A percentile compares a stretch with the other conserved stretches of the same genome.
Conservation (phyloP, 2,113 vertebrate genomes). For the Chelonoidis abingdonii region DNA sequence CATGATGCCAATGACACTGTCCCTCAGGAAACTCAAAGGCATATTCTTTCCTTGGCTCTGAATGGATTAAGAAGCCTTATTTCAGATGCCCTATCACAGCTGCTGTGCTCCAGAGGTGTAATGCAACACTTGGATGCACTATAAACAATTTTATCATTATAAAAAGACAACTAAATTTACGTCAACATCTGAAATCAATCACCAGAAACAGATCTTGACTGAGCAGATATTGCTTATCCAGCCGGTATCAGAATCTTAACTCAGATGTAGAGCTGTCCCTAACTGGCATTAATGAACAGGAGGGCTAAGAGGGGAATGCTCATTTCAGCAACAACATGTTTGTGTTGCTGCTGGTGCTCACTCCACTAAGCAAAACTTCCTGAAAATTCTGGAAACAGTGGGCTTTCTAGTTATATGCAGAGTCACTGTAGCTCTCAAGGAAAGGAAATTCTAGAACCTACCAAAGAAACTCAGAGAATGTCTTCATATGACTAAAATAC, state of each 20-base stretch:
- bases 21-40: constrained; percentile 34
- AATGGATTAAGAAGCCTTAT: constrained; percentile 29
- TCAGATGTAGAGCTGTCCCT: not conserved
- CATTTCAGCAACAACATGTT: not conserved
- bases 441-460: not conserved
- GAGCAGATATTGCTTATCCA: not conserved
- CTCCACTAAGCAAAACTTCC: not conserved
- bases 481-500: constrained; percentile 9
- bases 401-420: not conserved
- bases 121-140: not conserved
- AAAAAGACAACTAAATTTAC: not conserved
- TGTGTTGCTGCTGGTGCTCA: not conserved
- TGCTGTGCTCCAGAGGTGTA: accelerated
- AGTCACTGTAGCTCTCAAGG: not conserved
- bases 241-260: not conserved
- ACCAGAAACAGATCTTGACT: constrained; percentile 11
- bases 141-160: not conserved
- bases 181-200: not conserved
- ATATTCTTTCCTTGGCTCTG: not conserved
- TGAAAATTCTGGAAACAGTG: not conserved
- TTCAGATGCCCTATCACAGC: not conserved
- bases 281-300: not conserved
- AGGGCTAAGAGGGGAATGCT: not conserved
- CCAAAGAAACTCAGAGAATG: not conserved
- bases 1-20: not conserved